Conservation (phyloP, 2,797 vertebrate species). For the Sebastes vulpes region DNA sequence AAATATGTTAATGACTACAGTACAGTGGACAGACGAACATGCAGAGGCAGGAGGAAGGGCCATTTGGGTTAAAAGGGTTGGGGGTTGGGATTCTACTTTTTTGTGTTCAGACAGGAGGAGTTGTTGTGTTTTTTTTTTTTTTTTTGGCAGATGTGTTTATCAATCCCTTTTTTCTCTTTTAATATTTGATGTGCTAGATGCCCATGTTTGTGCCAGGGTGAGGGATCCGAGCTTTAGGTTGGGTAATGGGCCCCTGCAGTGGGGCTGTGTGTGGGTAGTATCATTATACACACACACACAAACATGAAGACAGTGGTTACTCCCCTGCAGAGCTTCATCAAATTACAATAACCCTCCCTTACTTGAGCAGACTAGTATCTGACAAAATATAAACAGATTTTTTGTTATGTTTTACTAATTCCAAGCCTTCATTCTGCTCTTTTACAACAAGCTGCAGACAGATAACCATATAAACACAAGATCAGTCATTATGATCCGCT, state of each 20-base stretch:
- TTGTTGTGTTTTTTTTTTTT: constrained; percentile 36
- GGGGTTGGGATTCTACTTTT: constrained; percentile 67
- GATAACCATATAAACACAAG: not conserved
- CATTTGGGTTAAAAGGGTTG: constrained; percentile 83
- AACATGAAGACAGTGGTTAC: not conserved
- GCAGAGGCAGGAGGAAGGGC: constrained; percentile 84
- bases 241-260: constrained; percentile 68
- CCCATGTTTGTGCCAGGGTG: constrained; percentile 65
- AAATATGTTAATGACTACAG: constrained; percentile 91
- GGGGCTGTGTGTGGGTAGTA: constrained; percentile 58
- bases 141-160: constrained; percentile 56
- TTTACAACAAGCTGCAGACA: not conserved
- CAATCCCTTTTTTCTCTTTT: constrained; percentile 53
- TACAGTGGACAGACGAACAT: constrained; percentile 88
- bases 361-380: constrained; percentile 24
- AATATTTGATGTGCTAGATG: constrained; percentile 76
- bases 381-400: not conserved
- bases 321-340: constrained; percentile 44
- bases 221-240: constrained; percentile 59
- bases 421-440: not conserved
- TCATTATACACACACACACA: constrained; percentile 19
- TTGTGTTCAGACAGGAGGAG: constrained; percentile 51
- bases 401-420: not conserved
- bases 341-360: constrained; percentile 42
- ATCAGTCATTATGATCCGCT: not conserved